Conservation (phyloP, 30 jellyfish, hydroid and myxozoan species). For the Aurelia sp. region DNA sequence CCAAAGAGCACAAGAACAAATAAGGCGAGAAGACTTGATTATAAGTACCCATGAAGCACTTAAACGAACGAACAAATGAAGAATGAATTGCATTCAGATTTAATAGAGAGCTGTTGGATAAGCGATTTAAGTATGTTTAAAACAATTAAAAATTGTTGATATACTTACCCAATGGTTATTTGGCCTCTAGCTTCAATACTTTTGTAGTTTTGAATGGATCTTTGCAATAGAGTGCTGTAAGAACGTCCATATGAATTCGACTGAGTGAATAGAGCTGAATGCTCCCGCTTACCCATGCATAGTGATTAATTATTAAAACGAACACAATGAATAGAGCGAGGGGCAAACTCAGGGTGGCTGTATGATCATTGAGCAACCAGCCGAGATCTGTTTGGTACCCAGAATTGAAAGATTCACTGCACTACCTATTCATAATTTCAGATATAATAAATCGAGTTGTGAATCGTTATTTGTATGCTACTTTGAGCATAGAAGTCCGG, state of each 20-base stretch:
- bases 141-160: constrained; percentile 67
- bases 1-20: constrained; percentile 23
- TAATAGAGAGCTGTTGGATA: constrained; percentile 57
- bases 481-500: constrained; percentile 61
- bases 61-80: constrained; percentile 15
- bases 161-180: constrained; percentile 80
- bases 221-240: constrained; percentile 79
- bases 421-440: constrained; percentile 43
- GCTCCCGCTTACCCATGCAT: constrained; percentile 81
- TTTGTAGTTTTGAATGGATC: constrained; percentile 31
- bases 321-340: constrained; percentile 82
- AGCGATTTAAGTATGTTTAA: constrained; percentile 50
- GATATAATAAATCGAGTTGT: constrained; percentile 43
- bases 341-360: constrained; percentile 82
- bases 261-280: constrained; percentile 84
- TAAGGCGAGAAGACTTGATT: constrained; percentile 7
- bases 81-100: constrained; percentile 41
- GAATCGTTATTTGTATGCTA: constrained; percentile 45
- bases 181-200: constrained; percentile 53
- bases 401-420: constrained; percentile 71
- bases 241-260: constrained; percentile 84
- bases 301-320: constrained; percentile 74
- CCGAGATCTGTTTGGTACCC: constrained; percentile 75
- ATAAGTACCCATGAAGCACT: constrained; percentile 38
- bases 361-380: constrained; percentile 73